Conservation (phyloP, 53 echinoderm and acorn worm species). For the Echinarachnius parma region DNA sequence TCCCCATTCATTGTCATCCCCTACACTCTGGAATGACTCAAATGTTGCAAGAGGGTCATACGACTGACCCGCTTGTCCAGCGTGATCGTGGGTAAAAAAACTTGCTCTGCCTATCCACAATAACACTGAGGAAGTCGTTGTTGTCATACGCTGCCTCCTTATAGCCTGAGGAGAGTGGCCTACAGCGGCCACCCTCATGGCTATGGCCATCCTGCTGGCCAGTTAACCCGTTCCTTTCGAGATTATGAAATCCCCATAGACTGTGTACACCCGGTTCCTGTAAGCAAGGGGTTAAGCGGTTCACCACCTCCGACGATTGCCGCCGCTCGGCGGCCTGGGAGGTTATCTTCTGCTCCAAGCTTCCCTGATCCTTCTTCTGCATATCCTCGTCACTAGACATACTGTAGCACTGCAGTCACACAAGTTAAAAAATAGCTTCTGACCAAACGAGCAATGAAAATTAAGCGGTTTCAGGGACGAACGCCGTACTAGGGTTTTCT, state of each 20-base stretch:
- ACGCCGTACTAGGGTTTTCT: too few relatives aligned
- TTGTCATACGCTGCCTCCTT: background rate
- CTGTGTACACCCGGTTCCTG: too few relatives aligned
- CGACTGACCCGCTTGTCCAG: background rate
- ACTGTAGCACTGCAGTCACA: constrained; percentile 6
- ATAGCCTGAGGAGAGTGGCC: background rate
- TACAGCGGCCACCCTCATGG: background rate
- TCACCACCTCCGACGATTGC: constrained; percentile 3
- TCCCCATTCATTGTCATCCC: too few relatives aligned
- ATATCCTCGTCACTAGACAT: constrained; percentile 7
- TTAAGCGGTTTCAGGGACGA: too few relatives aligned
- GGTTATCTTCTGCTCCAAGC: background rate
- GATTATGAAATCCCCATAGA: too few relatives aligned
- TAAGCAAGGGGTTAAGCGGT: too few relatives aligned
- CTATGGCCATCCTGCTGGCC: constrained; percentile 9
- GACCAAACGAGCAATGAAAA: too few relatives aligned
- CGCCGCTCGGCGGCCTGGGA: constrained; percentile 2
- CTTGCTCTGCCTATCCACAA: background rate
- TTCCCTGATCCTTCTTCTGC: background rate
- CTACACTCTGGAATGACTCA: too few relatives aligned
- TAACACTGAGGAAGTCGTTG: background rate
- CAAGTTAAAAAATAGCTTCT: too few relatives aligned
- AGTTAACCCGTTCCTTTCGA: too few relatives aligned
- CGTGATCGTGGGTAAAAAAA: background rate
- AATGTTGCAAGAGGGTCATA: constrained; percentile 23